Evolutionary conservation across 2,113 vertebrate genomes (phyloP), one percentile per base, ranked within the genome.

Genomic region (Sclerurus mexicanus): DNA sequence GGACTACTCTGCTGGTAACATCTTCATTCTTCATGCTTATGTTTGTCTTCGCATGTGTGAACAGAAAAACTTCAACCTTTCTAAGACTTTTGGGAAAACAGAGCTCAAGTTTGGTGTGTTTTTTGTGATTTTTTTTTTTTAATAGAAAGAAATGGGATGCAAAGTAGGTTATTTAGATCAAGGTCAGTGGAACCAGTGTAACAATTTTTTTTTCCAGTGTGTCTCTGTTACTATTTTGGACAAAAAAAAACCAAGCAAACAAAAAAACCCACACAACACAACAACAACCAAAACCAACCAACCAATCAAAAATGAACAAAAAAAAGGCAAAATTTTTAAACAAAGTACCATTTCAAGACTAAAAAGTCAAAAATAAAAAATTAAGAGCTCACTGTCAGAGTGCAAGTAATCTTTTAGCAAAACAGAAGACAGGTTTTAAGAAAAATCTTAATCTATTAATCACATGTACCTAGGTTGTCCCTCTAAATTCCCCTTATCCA

Each of bases 21-120:
- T 81, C 63, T 37, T 93, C 86, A 90, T 84, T 95, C 92, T 87
- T 85, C 94, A 90, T 78, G 68, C 39, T 53, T 28, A 40, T 15
- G 9, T 80, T 90, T 83, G 22, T 52, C 35, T 68, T 79, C 47
- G 78, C 3, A 12, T 39, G 50, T 62, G 74, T 10, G 20, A 91
- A 59, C 25, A 44, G 89, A 69, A 71, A 42, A 85, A n/a, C 30
- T 60, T 49, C 17, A 50, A 18, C 42, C 18, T 55, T 80, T 81
- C 49, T 33, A 46, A 69, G 78, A 91, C 58, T 25, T 71, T 27
- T 58, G 15, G 28, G 10, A 75, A 67, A 81, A 25, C 19, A 56
- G 24, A 78, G 23, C 12, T 92, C 28, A 40, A 1, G 28, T 52
- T 64, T 56, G 1, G 12, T 1, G 2, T 24, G 18, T 2, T 28